Conservation (phyloP, 2,888 invertebrate genomes). For the Agelastica alni region DNA sequence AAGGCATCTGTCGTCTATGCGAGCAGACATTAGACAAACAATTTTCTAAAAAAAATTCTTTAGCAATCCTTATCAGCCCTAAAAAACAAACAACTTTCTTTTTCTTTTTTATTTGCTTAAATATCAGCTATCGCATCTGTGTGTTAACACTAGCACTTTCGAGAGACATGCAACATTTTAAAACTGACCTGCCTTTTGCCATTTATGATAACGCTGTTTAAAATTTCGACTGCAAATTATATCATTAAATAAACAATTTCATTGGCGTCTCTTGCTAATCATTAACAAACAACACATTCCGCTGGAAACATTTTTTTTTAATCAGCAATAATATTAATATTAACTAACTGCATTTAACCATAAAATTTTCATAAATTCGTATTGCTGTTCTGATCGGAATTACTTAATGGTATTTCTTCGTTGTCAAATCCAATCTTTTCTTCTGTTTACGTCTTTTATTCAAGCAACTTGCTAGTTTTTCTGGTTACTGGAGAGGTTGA, state of each 20-base stretch:
- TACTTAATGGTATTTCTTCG: too few species aligned
- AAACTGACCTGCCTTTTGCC: slow-evolving; percentile 27
- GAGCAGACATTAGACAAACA: slow-evolving; percentile 1
- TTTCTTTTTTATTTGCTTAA: background rate
- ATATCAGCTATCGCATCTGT: slow-evolving; percentile 1
- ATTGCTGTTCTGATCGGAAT: too few species aligned
- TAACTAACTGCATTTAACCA: too few species aligned
- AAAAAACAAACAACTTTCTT: slow-evolving; percentile 1
- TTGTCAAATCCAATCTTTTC: too few species aligned
- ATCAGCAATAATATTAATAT: too few species aligned
- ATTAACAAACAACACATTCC: too few species aligned
- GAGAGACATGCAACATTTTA: slow-evolving; percentile 9
- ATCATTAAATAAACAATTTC: background rate
- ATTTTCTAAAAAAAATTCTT: slow-evolving; percentile 1
- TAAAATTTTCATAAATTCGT: too few species aligned
- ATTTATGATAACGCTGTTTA: slow-evolving; percentile 14
- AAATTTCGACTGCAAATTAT: background rate
- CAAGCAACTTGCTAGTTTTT: too few species aligned
- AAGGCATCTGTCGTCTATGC: slow-evolving; percentile 1
- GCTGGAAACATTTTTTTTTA: too few species aligned
- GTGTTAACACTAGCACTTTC: background rate
- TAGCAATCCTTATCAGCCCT: background rate
- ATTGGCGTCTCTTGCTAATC: background rate
- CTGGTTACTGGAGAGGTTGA: too few species aligned
- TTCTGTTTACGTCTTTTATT: background rate